Base-by-base conservation (phyloP, 1,140 invertebrate species). In the Drosophila malerkotliana region DNA sequence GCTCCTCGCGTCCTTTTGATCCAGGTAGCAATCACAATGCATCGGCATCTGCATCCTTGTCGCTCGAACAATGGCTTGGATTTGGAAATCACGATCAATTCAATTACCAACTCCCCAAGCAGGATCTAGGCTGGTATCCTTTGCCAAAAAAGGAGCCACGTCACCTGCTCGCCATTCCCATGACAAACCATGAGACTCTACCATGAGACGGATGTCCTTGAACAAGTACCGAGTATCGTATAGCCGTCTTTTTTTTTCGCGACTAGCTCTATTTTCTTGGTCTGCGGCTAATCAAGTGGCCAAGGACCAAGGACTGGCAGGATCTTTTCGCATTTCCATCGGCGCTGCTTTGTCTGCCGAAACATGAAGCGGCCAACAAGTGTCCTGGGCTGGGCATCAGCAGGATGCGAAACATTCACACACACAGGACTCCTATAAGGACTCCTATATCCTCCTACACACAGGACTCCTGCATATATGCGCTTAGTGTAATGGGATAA, bases 401-500 rank as follows among this genome's bases (percentile, higher is more conserved):
- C 39, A 47, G 52, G 28, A 45, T 24, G 9, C 24, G 5, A 10
- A 6, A 0, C 12, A 15, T 18, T 37, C 21, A 54, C 48, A 68
- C 62, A 56, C 48, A 68, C 62, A 56, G 63, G 68, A 59, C 44
- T 61, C 64, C 60, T 59, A n/a, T n/a, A n/a, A n/a, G n/a, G n/a
- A n/a, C n/a, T n/a, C n/a, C n/a, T n/a, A n/a, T n/a, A n/a, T n/a
- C n/a, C n/a, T n/a, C n/a, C n/a, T n/a, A 68, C 62, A 56, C 48
- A 68, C 62, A 56, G 63, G 68, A 59, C 44, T 61, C 64, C 60
- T 59, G 54, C 52, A 60, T 61, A 60, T 61, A 79, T 69, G 72
- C 81, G 74, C 83, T 83, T 77, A 79, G 60, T 88, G 83, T 88
- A 87, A 87, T 87, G 84, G 83, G 83, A 87, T 87, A 82, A 87